Evolutionary conservation across 1,140 invertebrate species (phyloP), one percentile per base, ranked within the genome.

Genomic region (Marisa cornuarietis): DNA sequence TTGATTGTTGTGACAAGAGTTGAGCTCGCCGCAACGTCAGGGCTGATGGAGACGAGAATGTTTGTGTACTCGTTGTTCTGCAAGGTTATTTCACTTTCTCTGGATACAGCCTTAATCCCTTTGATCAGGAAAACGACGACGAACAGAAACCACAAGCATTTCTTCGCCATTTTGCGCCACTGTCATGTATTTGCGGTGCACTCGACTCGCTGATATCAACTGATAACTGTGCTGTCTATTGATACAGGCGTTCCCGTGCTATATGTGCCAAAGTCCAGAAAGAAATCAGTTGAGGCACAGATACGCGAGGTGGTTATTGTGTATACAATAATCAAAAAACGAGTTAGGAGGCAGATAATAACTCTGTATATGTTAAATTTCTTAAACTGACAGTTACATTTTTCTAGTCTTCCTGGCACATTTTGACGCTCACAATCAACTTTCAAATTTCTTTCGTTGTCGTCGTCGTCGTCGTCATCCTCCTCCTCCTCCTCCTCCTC

Each of bases 21-120:
- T 14, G 78, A 54, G n/a, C 81, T 79, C 51, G 83, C 83, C 1
- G 26, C 1, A 18, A 84, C 82, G 18, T 75, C 81, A 6, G 81
- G 79, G 68, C 84, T 79, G 54, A 87, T 81, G 51, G 84, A 83
- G 14, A 85, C 76, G 0, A 85, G 79, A 26, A 87, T 68, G n/a
- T 82, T 79, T 18, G 66, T 82, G 66, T 79, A 87, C 11, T 79
- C 80, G 58, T 87, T 84, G 58, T 85, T 81, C 31, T 82, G 69
- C 13, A 85, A 63, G 10, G 78, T 77, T 24, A 85, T 81, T 11
- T 77, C 81, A 11, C 80, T 82, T 0, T 81, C 82, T 13, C 81
- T 65, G 9, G 76, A 73, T 0, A 79, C 69, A 0, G 20, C 76
- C 49, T 5, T 63, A 20, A 42, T 6, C 18, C n/a, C 26, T 18